Conservation (phyloP, 2,888 invertebrate genomes). For the Tenthredo notha region DNA sequence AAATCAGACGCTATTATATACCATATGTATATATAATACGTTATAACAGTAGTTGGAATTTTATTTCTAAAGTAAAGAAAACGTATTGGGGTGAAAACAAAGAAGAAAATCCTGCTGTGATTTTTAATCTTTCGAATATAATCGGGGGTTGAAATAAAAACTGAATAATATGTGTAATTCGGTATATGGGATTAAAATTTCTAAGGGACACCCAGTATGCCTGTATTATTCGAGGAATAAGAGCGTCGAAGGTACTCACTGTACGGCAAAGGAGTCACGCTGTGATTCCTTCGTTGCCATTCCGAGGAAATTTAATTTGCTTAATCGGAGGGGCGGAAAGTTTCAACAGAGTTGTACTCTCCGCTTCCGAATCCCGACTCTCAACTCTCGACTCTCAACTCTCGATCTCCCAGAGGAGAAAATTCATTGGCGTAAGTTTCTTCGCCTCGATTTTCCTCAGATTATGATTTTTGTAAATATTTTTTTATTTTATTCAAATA, state of each 20-base stretch:
- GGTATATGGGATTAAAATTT: background rate
- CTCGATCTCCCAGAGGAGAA: slow-evolving; percentile 20
- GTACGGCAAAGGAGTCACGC: slow-evolving; percentile 54
- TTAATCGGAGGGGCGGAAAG: slow-evolving; percentile 70
- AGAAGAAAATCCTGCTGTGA: background rate
- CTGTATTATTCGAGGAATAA: slow-evolving; percentile 17
- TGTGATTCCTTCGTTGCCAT: slow-evolving; percentile 72
- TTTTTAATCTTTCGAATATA: background rate
- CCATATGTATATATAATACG: too few species aligned
- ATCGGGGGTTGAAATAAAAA: background rate
- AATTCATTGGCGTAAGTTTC: slow-evolving; percentile 27
- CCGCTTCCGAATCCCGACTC: slow-evolving; percentile 23
- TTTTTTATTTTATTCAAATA: background rate
- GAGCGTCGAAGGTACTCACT: background rate
- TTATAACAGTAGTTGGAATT: background rate
- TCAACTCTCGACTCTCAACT: slow-evolving; percentile 20
- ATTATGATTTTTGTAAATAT: background rate
- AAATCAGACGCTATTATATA: background rate
- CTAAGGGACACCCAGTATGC: background rate
- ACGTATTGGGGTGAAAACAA: background rate
- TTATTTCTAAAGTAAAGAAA: background rate
- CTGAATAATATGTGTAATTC: background rate
- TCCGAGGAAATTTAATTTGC: slow-evolving; percentile 75
- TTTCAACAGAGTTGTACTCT: slow-evolving; percentile 70
- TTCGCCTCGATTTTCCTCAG: background rate